phyloP scores from a whole-genome alignment of 2,797 vertebrate species.

The Lateolabrax maculatus region DNA sequence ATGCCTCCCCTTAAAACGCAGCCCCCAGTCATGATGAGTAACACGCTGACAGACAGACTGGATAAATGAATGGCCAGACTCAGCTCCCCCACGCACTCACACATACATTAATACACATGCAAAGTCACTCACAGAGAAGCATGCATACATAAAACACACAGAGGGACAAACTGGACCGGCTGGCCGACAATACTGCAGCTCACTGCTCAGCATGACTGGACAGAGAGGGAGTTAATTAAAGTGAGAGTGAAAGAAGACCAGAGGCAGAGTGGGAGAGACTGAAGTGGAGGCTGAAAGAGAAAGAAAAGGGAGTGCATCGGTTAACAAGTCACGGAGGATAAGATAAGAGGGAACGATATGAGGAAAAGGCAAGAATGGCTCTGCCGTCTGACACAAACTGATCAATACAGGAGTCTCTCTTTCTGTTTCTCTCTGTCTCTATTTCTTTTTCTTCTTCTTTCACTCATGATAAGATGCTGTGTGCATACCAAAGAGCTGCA shows the following conservation, averaged over 20 bases:
- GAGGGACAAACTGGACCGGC: not conserved
- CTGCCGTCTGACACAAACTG: not conserved
- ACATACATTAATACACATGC: constrained; percentile 15
- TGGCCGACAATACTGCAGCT: constrained; percentile 18
- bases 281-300: not conserved
- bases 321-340: not conserved
- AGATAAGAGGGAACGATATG: constrained; percentile 1
- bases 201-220: constrained; percentile 32
- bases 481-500: constrained; percentile 37
- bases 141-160: constrained; percentile 7
- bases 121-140: constrained; percentile 14
- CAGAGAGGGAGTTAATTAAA: constrained; percentile 34
- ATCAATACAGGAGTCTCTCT: constrained; percentile 22
- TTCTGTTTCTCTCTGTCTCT: not conserved
- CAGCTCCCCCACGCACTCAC: constrained; percentile 13
- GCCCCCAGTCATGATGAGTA: constrained; percentile 60
- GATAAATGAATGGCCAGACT: constrained; percentile 40
- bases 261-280: not conserved
- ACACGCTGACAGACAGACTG: constrained; percentile 38
- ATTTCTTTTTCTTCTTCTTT: not conserved
- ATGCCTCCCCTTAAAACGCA: constrained; percentile 26
- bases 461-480: constrained; percentile 7
- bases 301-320: not conserved
- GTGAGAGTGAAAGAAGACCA: not conserved
- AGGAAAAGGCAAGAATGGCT: not conserved